Conservation (phyloP, 1,140 invertebrate genomes). For the Papilio polytes region DNA sequence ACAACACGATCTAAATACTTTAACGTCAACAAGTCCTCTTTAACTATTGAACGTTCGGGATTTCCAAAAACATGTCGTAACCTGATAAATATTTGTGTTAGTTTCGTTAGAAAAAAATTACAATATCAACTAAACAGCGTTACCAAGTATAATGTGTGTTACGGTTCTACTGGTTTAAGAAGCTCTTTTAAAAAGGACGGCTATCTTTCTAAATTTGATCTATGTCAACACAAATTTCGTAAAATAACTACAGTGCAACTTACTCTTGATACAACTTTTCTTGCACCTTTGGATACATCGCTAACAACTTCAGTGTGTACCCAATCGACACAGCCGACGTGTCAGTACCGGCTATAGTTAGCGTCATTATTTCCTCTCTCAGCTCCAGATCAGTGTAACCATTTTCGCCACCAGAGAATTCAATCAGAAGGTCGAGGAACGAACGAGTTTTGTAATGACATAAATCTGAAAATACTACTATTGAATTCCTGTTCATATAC, state of each 20-base stretch:
- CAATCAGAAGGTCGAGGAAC: constrained; percentile 58
- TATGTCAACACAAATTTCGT: background rate
- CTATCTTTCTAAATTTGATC: background rate
- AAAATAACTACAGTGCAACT: constrained; percentile 43
- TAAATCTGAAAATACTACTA: constrained; percentile 41
- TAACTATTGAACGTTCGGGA: constrained; percentile 58
- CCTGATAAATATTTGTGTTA: constrained; percentile 47
- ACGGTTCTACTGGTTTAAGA: too few species aligned
- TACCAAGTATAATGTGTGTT: too few species aligned
- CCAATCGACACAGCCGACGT: constrained; percentile 58
- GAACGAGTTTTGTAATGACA: constrained; percentile 46
- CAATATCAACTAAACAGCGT: constrained; percentile 51
- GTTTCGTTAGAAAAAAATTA: background rate
- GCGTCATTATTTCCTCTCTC: constrained; percentile 61
- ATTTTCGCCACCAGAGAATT: constrained; percentile 60
- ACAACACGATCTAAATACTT: constrained; percentile 89
- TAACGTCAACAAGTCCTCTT: constrained; percentile 79
- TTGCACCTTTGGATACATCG: constrained; percentile 62
- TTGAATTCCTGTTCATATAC: background rate
- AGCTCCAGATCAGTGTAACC: constrained; percentile 61
- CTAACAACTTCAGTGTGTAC: constrained; percentile 56
- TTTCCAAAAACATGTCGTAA: constrained; percentile 62
- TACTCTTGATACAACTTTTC: constrained; percentile 67
- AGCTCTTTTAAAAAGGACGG: too few species aligned
- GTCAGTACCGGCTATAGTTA: constrained; percentile 62